phyloP scores from a whole-genome alignment of 2,113 vertebrate species.

The Nibea coibor region DNA sequence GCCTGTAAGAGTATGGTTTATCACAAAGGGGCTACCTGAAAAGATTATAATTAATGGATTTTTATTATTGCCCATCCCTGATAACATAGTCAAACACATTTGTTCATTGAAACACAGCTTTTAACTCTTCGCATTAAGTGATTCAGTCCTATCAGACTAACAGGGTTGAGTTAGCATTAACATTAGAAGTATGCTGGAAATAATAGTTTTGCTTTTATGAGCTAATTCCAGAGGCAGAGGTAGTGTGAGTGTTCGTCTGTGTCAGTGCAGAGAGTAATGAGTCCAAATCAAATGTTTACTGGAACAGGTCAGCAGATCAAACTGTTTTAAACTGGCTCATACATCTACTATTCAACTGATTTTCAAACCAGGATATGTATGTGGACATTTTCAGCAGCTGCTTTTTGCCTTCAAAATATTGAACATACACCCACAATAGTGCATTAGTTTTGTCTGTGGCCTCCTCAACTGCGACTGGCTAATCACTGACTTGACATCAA shows the following conservation, averaged over 20 bases:
- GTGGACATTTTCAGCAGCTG: too few relatives aligned
- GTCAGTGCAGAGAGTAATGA: background rate
- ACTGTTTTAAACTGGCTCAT: too few relatives aligned
- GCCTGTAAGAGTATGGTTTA: background rate
- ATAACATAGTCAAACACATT: background rate
- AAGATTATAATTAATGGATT: background rate
- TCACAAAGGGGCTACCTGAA: background rate
- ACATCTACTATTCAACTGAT: too few relatives aligned
- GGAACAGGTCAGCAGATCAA: background rate
- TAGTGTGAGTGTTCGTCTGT: background rate
- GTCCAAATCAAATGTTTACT: background rate
- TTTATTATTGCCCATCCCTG: background rate
- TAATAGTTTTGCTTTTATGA: background rate
- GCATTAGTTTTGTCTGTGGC: too few relatives aligned
- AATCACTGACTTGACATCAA: too few relatives aligned
- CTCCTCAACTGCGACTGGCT: too few relatives aligned
- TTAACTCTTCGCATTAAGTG: background rate
- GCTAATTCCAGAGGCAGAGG: too few relatives aligned
- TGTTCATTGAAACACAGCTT: background rate
- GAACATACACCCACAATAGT: too few relatives aligned
- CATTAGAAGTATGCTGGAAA: background rate
- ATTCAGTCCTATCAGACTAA: background rate
- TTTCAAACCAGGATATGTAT: too few relatives aligned
- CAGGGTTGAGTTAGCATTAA: background rate
- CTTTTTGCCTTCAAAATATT: too few relatives aligned